Percentiles rank a stretch among this genome's conserved stretches.
phyloP scores from a whole-genome alignment of 2,797 vertebrate species.

The Botia kubotai region DNA sequence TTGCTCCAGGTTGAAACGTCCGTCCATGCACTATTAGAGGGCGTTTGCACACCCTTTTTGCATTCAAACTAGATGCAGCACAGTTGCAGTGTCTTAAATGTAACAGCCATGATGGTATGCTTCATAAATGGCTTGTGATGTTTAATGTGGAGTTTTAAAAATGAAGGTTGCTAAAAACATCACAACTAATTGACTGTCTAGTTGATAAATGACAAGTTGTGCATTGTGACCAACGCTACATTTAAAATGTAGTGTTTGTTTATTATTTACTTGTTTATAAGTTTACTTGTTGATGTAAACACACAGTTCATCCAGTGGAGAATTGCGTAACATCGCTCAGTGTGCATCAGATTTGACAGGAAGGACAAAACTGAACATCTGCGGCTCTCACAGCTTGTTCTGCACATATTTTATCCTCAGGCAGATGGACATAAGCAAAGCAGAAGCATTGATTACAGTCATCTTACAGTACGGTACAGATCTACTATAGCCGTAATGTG shows the following conservation, averaged over 20 bases:
- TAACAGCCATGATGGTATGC: not conserved
- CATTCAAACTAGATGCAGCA: no score
- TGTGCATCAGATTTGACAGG: not conserved
- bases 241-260: no score
- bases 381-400: constrained; percentile 13
- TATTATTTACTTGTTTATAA: no score
- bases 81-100: not conserved
- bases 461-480: not conserved
- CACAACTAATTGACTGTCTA: not conserved
- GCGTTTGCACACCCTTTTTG: not conserved
- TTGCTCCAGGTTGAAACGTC: not conserved
- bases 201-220: not conserved
- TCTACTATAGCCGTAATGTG: not conserved
- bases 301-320: not conserved
- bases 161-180: no score
- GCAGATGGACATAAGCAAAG: constrained; percentile 29
- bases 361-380: constrained; percentile 20
- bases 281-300: not conserved
- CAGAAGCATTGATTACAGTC: constrained; percentile 24
- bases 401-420: constrained; percentile 31
- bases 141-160: no score
- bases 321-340: constrained; percentile 9
- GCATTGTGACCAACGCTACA: no score
- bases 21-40: no score
- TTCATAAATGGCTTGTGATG: no score